These are phyloP conservation scores for Agonum fuliginosum DNA, from an alignment of 2,888 invertebrate species.

Conservation along the genomic window DNA sequence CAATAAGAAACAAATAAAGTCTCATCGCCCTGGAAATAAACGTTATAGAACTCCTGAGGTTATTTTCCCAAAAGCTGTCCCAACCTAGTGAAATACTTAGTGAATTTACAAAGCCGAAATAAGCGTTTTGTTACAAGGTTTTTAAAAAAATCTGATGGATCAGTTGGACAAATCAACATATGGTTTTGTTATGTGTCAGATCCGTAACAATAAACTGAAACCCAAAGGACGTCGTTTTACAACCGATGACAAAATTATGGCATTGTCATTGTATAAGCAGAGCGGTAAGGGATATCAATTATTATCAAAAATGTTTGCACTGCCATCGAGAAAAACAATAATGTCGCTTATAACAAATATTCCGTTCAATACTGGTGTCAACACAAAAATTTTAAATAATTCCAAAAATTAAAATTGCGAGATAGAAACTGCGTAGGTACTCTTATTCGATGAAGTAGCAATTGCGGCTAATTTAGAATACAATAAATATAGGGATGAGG, in stretches of 20 bases:
- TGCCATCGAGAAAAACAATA: conserved; percentile 34
- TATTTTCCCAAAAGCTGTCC: too few relatives aligned
- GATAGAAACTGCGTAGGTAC: too few relatives aligned
- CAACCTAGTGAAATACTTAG: too few relatives aligned
- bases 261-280: conserved; percentile 14
- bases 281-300: conserved; percentile 16
- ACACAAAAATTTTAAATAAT: neutral
- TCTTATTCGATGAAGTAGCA: conserved; percentile 10
- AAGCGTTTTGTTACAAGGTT: too few relatives aligned
- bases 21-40: too few relatives aligned
- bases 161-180: neutral
- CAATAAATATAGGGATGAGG: neutral
- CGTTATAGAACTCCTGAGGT: too few relatives aligned
- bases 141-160: conserved; percentile 2
- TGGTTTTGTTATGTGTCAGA: conserved; percentile 23
- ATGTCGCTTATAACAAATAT: conserved; percentile 5
- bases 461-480: conserved; percentile 19
- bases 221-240: neutral
- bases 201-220: neutral
- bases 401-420: conserved; percentile 11
- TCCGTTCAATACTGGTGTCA: conserved; percentile 1
- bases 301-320: conserved; percentile 14
- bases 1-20: too few relatives aligned
- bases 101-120: too few relatives aligned
- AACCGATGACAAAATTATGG: conserved; percentile 23